Evolutionary conservation across 1,140 invertebrate genomes (phyloP), one percentile per base, ranked within the genome.

Genomic region (Danaus melanippus): DNA sequence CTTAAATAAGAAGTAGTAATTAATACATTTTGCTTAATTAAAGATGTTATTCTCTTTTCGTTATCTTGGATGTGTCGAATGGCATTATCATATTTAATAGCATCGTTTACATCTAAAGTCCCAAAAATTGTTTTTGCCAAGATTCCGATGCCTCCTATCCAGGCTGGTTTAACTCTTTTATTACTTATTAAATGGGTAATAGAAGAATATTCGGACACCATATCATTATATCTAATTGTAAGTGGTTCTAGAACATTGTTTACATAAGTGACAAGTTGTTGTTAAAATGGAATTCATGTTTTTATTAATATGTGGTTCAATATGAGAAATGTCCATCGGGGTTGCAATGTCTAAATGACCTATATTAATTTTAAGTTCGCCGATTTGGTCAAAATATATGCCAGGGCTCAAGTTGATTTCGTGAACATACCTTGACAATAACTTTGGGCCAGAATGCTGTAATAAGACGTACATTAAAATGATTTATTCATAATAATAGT

Each of bases 301-400:
- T 43, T n/a, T n/a, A n/a, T 42, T n/a, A 9, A 66, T 56, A 50
- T 66, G 57, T 6, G 60, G 60, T 46, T 44, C 39, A 17, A 63
- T 62, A 53, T 59, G 55, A 43, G 51, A 60, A 21, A 62, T 56
- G 10, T 66, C 54, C 12, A 55, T 43, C 17, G 57, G 50, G 8
- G 52, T 63, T 15, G 64, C 21, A 41, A 64, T 9, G 10, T 60
- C 60, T 39, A 64, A 56, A 12, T 60, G 12, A 39, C 56, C 47
- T 10, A 58, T 12, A 32, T 39, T 58, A 17, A 65, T 49, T 58
- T 65, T 60, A 10, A 66, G 53, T 53, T 66, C 50, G 9, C 64
- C 60, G 50, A 66, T 54, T 48, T 53, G 56, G 17, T 66, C 64
- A 62, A 66, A 66, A 40, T 57, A 66, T 49, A 66, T 62, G 11